phyloP scores from a whole-genome alignment of 1,140 invertebrate genomes.

The Octopus sinensis region DNA sequence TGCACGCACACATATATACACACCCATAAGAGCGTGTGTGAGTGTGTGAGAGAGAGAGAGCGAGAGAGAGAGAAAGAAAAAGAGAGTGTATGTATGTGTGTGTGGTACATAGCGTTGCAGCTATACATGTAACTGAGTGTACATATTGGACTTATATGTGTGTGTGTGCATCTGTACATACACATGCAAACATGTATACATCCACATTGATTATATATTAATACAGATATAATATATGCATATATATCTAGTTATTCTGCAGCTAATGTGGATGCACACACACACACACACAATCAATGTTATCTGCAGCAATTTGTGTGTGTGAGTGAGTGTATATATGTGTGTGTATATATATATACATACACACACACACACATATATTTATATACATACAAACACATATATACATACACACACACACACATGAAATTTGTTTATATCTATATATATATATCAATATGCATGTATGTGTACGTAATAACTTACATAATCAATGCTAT shows the following conservation, averaged over 20 bases:
- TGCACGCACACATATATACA: no score
- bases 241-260: background rate
- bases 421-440: background rate
- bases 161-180: background rate
- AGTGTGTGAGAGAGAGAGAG: no score
- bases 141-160: background rate
- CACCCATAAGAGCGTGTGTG: no score
- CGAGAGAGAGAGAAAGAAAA: no score
- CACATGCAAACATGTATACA: background rate
- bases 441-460: background rate
- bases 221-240: background rate
- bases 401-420: background rate
- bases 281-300: no score
- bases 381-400: background rate
- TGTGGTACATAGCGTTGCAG: no score
- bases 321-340: background rate
- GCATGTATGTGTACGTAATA: background rate
- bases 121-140: no score
- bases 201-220: background rate
- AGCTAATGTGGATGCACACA: background rate
- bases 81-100: no score
- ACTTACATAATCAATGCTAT: background rate
- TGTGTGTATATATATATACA: background rate
- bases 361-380: background rate
- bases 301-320: background rate